Conservation (phyloP, 2,113 vertebrate genomes). For the Dissostichus mawsoni region DNA sequence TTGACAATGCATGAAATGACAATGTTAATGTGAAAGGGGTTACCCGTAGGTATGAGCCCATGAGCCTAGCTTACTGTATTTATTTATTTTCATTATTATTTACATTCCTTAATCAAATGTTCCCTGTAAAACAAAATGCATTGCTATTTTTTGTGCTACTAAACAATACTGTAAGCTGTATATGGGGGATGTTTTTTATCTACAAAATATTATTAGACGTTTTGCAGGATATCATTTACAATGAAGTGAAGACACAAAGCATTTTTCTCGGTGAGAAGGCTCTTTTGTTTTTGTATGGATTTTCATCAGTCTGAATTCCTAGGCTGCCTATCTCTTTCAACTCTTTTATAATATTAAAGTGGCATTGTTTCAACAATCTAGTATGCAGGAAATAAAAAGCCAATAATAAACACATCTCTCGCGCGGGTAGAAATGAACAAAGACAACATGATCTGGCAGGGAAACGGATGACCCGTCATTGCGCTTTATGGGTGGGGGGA, state of each 20-base stretch:
- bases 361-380: conserved; percentile 25
- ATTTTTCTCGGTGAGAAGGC: too few species aligned
- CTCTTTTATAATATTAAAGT: conserved; percentile 41
- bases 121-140: neutral
- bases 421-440: conserved; percentile 47
- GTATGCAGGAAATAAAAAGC: neutral
- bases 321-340: neutral
- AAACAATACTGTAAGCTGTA: neutral
- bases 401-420: conserved; percentile 49
- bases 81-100: neutral
- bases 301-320: conserved; percentile 32
- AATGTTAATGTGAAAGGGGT: neutral
- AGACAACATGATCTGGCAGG: conserved; percentile 62
- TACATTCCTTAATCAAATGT: too few species aligned
- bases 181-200: too few species aligned
- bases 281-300: too few species aligned
- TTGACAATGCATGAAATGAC: neutral
- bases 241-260: too few species aligned
- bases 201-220: too few species aligned
- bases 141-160: neutral
- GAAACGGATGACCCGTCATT: conserved; percentile 56
- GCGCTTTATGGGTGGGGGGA: conserved; percentile 46
- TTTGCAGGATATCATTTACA: too few species aligned
- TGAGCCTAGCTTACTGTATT: too few species aligned
- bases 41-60: neutral